A percentile compares a stretch with the other conserved stretches of the same genome.
Evolutionary conservation across 2,888 invertebrate genomes (phyloP).

Genomic region (Pterostichus niger): DNA sequence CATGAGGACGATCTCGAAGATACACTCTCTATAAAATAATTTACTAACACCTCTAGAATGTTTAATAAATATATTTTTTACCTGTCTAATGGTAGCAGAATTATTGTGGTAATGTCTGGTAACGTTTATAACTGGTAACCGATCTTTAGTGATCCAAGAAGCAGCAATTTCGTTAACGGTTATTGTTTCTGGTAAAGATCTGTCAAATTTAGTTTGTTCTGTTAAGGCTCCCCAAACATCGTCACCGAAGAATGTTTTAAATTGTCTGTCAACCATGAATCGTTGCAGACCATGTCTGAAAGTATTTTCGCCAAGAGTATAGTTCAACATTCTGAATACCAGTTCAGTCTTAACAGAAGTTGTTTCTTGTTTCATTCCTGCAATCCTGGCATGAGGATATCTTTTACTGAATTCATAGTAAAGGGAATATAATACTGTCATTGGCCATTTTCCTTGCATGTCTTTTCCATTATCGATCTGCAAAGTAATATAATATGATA

Average conservation of each 20-base stretch:
- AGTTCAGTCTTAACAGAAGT: slow-evolving; percentile 87
- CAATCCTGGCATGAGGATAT: slow-evolving; percentile 88
- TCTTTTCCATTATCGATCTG: slow-evolving; percentile 86
- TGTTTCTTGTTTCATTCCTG: slow-evolving; percentile 87
- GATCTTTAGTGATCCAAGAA: slow-evolving; percentile 90
- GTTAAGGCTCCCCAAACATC: slow-evolving; percentile 89
- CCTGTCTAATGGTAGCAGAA: slow-evolving; percentile 83
- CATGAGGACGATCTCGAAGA: slow-evolving; percentile 86
- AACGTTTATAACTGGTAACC: slow-evolving; percentile 87
- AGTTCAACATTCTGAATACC: slow-evolving; percentile 93
- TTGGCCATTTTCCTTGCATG: slow-evolving; percentile 89
- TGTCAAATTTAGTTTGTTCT: slow-evolving; percentile 82
- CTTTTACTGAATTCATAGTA: slow-evolving; percentile 90
- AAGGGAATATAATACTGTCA: slow-evolving; percentile 87
- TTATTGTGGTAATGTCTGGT: slow-evolving; percentile 83
- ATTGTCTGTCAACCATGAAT: slow-evolving; percentile 83
- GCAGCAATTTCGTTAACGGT: slow-evolving; percentile 86
- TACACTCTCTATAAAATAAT: slow-evolving; percentile 81
- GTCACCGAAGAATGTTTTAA: slow-evolving; percentile 85
- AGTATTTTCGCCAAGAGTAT: slow-evolving; percentile 87
- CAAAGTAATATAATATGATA: slow-evolving; percentile 29
- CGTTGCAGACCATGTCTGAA: slow-evolving; percentile 87
- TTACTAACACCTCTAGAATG: not conserved
- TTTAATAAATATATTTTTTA: slow-evolving; percentile 71
- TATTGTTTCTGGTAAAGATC: slow-evolving; percentile 79